Evolutionary conservation across 2,888 invertebrate genomes (phyloP).

Genomic region (Stegana nigrithorax): DNA sequence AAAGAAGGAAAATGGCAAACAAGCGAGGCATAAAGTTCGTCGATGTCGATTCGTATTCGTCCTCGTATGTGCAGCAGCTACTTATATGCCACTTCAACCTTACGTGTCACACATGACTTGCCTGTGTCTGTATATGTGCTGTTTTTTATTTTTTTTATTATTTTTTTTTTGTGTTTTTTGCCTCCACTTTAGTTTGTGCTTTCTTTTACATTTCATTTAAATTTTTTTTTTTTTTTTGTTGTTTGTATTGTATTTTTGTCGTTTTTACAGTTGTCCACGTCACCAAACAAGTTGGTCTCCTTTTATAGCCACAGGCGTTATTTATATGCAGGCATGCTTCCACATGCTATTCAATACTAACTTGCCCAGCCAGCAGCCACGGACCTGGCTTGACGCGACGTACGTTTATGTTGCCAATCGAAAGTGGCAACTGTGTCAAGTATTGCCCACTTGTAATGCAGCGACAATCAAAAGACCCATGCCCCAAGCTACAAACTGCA

Average conservation of each 20-base stretch:
- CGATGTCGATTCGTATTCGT: background rate
- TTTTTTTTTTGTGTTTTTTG: constrained; percentile 16
- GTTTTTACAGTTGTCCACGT: constrained; percentile 55
- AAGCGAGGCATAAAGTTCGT: constrained; percentile 6
- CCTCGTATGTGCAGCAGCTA: background rate
- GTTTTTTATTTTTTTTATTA: background rate
- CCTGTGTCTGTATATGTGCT: constrained; percentile 49
- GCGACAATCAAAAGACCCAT: too few relatives aligned
- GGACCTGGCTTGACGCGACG: constrained; percentile 12
- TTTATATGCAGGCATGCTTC: constrained; percentile 59
- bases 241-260: constrained; percentile 29
- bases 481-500: too few relatives aligned
- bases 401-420: constrained; percentile 63
- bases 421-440: constrained; percentile 65
- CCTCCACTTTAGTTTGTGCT: constrained; percentile 1
- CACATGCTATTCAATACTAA: constrained; percentile 13
- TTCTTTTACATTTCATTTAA: constrained; percentile 8
- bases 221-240: constrained; percentile 10
- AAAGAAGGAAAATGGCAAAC: constrained; percentile 8
- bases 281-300: constrained; percentile 60
- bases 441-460: constrained; percentile 60
- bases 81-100: background rate
- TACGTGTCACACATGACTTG: constrained; percentile 39
- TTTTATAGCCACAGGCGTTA: constrained; percentile 68
- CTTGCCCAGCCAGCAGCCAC: background rate